A percentile compares a stretch with the other conserved stretches of the same genome.
Conservation (phyloP, 2,797 vertebrate genomes). For the Gambelia wislizenii region DNA sequence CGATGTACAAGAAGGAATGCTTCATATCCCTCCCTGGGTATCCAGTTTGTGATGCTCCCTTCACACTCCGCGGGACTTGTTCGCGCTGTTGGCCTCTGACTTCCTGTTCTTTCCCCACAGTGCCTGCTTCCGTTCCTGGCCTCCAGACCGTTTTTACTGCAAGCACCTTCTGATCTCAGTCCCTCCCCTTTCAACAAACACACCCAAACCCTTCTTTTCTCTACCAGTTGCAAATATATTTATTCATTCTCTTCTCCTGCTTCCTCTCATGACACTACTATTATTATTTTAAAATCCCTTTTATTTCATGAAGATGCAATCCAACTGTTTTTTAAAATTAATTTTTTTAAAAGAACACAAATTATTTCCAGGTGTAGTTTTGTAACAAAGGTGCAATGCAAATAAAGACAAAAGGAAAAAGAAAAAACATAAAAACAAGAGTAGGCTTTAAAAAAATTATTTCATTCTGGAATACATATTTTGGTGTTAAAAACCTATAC, state of each 20-base stretch:
- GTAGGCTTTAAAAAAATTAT: conserved; percentile 24
- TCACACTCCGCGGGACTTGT: neutral
- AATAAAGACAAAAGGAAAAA: conserved; percentile 16
- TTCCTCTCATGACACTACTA: neutral
- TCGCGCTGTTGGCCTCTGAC: no score
- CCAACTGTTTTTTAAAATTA: conserved; percentile 42
- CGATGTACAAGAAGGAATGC: no score
- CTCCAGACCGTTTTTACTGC: conserved; percentile 18
- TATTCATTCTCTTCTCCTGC: neutral
- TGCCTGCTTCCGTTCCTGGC: neutral
- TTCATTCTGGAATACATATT: neutral
- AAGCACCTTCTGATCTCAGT: neutral
- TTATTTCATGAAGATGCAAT: conserved; percentile 27
- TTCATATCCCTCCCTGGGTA: neutral
- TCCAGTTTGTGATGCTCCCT: neutral
- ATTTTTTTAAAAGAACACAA: neutral
- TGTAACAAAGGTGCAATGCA: conserved; percentile 57
- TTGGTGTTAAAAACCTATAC: neutral
- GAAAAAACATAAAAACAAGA: neutral
- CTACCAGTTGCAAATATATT: conserved; percentile 21
- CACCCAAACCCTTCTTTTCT: neutral
- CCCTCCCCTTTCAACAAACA: neutral
- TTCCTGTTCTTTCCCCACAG: neutral
- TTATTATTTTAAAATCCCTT: conserved; percentile 36
- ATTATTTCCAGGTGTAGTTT: conserved; percentile 70